Base-by-base conservation (phyloP, 2,113 vertebrate genomes). In the Columba janthina region DNA sequence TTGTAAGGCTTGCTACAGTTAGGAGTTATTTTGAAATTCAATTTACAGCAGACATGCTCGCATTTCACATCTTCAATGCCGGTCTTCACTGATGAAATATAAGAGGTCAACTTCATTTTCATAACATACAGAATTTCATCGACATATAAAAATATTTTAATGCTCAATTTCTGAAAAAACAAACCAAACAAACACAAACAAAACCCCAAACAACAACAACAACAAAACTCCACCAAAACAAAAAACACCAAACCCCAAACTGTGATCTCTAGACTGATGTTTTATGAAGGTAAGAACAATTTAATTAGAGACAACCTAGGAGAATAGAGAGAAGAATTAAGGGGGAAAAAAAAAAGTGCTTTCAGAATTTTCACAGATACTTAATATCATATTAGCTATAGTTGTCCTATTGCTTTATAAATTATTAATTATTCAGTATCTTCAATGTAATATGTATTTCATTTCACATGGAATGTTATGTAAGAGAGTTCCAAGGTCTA, bases 61-160 rank as follows among this genome's bases (percentile, higher is more conserved):
- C 2, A 13, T 48, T 58, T 54, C 20, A 31, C 1, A 1, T 28
- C 5, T 58, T 46, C 4, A 36, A 7, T 0, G 0, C 3, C 34
- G 3, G 3, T 25, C 8, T 10, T 38, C 5, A 15, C 1, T 5
- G 3, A 10, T 11, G 10, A 81, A 48, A 51, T 17, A 58, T 1
- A 9, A 64, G 2, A 34, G 6, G 4, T n/a, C 19, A 57, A 1
- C 2, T 12, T 36, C 12, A 1, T 51, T 25, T 46, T 64, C 36
- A 2, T 6, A 54, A 28, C 2, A 25, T 10, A 25, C 3, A 31
- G 22, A 24, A n/a, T 18, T 48, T 40, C 1, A 48, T 11, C 6
- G 0, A 0, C 5, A 20, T 9, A 19, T 38, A 25, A 29, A n/a
- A 57, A 8, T 14, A 20, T 9, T 46, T 48, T 25, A 0, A 0